These are phyloP conservation scores for Hydrolagus colliei DNA, from an alignment of 2,797 vertebrate genomes.

Conservation along the genomic window DNA sequence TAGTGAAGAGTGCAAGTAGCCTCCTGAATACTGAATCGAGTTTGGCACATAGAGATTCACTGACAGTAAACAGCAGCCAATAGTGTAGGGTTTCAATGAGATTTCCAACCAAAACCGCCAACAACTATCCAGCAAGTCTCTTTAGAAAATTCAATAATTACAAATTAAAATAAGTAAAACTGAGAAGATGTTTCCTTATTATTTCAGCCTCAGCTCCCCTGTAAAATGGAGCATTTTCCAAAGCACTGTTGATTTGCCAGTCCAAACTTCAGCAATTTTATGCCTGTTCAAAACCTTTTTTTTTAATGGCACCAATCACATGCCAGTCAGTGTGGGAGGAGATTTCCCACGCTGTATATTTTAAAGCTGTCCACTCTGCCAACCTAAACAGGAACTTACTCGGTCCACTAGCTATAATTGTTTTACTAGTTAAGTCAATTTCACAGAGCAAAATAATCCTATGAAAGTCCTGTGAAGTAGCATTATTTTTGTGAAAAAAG, in stretches of 20 bases:
- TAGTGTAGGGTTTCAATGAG: not conserved
- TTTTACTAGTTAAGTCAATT: not conserved
- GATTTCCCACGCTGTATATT: constrained; percentile 37
- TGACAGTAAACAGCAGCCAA: not conserved
- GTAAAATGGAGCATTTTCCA: not conserved
- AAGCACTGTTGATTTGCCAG: not conserved
- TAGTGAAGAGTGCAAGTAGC: not conserved
- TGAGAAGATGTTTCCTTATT: not conserved
- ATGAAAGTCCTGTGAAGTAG: not conserved
- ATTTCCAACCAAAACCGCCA: not conserved
- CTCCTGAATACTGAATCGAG: not conserved
- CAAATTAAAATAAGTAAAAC: constrained; percentile 9
- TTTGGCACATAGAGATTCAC: not conserved
- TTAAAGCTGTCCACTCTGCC: constrained; percentile 36
- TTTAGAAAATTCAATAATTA: not conserved
- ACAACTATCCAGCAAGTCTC: not conserved
- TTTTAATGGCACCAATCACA: constrained; percentile 45
- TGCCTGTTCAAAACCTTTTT: constrained; percentile 40
- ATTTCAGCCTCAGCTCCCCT: not conserved
- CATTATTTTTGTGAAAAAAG: not conserved
- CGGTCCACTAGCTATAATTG: not conserved
- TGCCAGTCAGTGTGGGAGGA: constrained; percentile 41
- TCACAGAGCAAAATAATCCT: not conserved
- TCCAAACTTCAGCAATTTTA: constrained; percentile 27
- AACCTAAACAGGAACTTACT: constrained; percentile 34